Evolutionary conservation across 2,888 invertebrate genomes (phyloP).

Genomic region (Achlya flavicornis): DNA sequence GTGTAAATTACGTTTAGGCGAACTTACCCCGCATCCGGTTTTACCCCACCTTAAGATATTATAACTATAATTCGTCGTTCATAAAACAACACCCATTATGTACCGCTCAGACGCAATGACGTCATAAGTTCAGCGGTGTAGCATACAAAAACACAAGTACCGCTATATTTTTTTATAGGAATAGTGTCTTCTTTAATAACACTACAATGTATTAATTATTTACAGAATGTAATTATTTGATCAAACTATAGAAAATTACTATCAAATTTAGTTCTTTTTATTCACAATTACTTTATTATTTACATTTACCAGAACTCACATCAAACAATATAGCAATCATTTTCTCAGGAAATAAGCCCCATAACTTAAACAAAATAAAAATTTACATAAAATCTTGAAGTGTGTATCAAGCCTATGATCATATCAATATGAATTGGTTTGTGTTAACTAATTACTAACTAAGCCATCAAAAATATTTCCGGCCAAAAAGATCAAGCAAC

Average conservation of each 20-base stretch:
- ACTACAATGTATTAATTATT: not conserved
- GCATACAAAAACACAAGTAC: too few relatives aligned
- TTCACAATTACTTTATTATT: not conserved
- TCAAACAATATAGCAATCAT: not conserved
- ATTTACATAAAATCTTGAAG: not conserved
- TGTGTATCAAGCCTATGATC: not conserved
- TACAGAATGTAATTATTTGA: not conserved
- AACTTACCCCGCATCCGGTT: too few relatives aligned
- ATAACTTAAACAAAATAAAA: too few relatives aligned
- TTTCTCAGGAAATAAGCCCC: not conserved
- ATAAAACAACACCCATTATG: too few relatives aligned
- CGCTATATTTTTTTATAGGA: too few relatives aligned
- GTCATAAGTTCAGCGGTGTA: too few relatives aligned
- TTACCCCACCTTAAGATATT: too few relatives aligned
- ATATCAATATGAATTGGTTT: not conserved
- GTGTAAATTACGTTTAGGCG: too few relatives aligned
- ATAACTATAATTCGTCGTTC: too few relatives aligned
- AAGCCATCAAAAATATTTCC: slow-evolving; percentile 1
- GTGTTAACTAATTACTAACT: not conserved
- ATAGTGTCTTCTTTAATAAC: not conserved
- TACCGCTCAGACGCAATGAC: too few relatives aligned
- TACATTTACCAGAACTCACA: not conserved
- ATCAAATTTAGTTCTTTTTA: not conserved
- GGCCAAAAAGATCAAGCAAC: not conserved
- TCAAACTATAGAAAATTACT: not conserved